Conservation (phyloP, 2,797 vertebrate genomes). For the Ptychadena robeensis region DNA sequence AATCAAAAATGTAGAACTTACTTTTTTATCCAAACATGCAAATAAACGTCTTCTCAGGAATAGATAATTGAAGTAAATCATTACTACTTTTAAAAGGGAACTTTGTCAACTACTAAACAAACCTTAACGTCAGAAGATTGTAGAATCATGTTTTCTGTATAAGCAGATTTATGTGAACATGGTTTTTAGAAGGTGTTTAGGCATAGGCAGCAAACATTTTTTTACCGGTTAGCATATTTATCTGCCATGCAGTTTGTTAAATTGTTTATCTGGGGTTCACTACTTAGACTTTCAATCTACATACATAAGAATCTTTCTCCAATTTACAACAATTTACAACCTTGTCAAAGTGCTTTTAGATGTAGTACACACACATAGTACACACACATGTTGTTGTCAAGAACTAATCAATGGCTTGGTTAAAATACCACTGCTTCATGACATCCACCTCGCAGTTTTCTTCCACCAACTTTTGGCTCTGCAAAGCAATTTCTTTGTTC, state of each 20-base stretch:
- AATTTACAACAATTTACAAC: no score
- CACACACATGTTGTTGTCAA: neutral
- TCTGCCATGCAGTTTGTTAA: neutral
- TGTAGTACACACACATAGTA: neutral
- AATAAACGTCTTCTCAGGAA: no score
- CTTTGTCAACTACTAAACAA: no score
- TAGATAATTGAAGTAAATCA: no score
- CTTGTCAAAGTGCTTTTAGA: neutral
- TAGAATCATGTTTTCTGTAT: neutral
- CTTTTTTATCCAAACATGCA: no score
- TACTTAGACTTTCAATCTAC: no score
- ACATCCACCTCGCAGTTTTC: conserved; percentile 58
- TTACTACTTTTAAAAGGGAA: no score
- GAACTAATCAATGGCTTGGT: conserved; percentile 3
- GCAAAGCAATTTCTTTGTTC: conserved; percentile 74
- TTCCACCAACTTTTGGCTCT: conserved; percentile 70
- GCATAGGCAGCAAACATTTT: neutral
- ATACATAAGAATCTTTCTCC: no score
- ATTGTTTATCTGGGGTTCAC: no score
- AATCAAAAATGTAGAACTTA: no score
- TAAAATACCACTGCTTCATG: conserved; percentile 71
- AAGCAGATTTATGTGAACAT: neutral
- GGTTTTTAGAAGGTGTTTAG: no score
- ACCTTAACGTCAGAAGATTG: no score
- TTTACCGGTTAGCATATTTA: neutral